Evolutionary conservation across 1,140 invertebrate species (phyloP), one percentile per base, ranked within the genome.

Genomic region (Papilio machaon): DNA sequence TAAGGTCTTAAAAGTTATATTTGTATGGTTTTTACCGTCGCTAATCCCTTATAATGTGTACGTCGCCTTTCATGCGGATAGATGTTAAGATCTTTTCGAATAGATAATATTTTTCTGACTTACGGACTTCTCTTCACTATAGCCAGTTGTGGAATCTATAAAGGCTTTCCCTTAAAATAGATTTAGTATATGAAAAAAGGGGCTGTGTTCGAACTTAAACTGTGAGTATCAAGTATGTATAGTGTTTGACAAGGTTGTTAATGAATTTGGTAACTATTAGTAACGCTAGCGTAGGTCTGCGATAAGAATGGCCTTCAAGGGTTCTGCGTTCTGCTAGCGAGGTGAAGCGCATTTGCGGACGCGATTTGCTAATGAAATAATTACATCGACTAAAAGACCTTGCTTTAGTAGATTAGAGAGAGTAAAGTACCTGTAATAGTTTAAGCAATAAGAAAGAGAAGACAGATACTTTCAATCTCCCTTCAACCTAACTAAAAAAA

Each of bases 241-340:
- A 3, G 19, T 30, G 23, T 70, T 70, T 70, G 7, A 70, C 30
- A 38, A 67, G 64, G 10, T 47, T 75, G 43, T 75, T 52, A 75
- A 76, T 76, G 43, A 76, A 76, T 76, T 76, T 76, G 47, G 74
- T 46, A 75, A 52, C 46, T 46, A 23, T 52, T 52, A 76, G 43
- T 10, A 49, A 52, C 73, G 73, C 46, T 73, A 19, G 11, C 46
- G n/a, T 13, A 43, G 73, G 38, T 43, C 19, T 7, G 43, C 73
- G 73, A 74, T 74, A 74, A 74, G 73, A 52, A 52, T 11, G 74
- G 23, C 74, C 74, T 76, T 76, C 74, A 52, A 49, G 74, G 74
- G 19, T 19, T 49, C 47, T 76, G 74, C 43, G 74, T 49, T 38
- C 19, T 11, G 74, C 74, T 52, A 19, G 54, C 47, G 74, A 76